These are phyloP conservation scores for Circaetus cinerascens DNA, from an alignment of 2,113 vertebrate genomes.

Conservation along the genomic window DNA sequence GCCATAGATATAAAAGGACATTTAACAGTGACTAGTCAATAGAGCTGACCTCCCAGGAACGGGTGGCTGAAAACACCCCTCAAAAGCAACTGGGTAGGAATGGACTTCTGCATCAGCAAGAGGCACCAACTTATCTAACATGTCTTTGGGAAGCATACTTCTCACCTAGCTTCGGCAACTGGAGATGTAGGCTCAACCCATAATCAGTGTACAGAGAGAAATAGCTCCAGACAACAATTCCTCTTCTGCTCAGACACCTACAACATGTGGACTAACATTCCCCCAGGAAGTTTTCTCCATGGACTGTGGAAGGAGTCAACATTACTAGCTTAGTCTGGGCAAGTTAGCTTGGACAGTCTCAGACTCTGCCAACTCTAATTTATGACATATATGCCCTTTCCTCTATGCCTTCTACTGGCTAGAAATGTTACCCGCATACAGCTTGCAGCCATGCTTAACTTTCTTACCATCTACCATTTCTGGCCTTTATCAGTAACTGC, in stretches of 20 bases:
- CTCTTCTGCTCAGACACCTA: not conserved
- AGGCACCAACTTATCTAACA: not conserved
- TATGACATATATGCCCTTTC: not conserved
- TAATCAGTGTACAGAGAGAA: not conserved
- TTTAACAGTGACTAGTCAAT: too few species aligned
- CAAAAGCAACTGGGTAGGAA: not conserved
- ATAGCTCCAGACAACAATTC: not conserved
- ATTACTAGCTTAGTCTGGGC: not conserved
- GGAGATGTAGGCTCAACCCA: not conserved
- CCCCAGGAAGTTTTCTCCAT: not conserved
- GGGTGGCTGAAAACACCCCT: not conserved
- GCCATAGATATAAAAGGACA: not conserved
- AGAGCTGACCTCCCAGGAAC: not conserved
- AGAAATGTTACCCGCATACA: not conserved
- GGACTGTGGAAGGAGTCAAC: not conserved
- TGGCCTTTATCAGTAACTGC: not conserved
- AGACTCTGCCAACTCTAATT: not conserved
- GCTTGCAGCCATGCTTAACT: fast-evolving
- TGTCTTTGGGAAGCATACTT: not conserved
- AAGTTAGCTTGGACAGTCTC: not conserved
- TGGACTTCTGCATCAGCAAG: not conserved
- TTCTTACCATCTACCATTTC: not conserved
- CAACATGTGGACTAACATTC: not conserved
- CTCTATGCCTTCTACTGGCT: not conserved
- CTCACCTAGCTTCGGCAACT: not conserved